Base-by-base conservation (phyloP, 2,797 vertebrate species). In the Gila robusta region DNA sequence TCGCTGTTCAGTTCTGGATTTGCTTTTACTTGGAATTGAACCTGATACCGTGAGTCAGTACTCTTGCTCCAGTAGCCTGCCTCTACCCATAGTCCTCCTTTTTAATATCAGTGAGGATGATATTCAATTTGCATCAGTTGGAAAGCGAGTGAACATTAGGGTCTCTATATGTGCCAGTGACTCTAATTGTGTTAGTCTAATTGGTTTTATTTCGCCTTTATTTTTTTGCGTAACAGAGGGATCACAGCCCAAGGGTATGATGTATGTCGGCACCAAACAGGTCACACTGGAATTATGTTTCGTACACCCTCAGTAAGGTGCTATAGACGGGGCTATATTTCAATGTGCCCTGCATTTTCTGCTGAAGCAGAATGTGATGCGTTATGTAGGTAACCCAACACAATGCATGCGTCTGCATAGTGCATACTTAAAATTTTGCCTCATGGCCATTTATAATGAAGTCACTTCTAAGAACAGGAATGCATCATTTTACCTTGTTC, bases 331-430 rank as follows among this genome's bases (percentile, higher is more conserved):
- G 91, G 91, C 92, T 91, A 89, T 91, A 92, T 94, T 94, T 93
- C 93, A 92, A 73, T 21, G 59, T 88, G 78, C 87, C 88, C 23
- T 85, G 39, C 66, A 54, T 87, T 92, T 93, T 92, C 88, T 92
- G 91, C 93, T 93, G 91, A 94, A 94, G 91, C 89, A 67, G 91
- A 93, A 86, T 87, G 83, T 87, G 87, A 89, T 90, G 91, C 86
- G 89, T 92, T 94, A 92, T 91, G 82, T 80, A 4, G 82, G 94
- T 94, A 95, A 95, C 93, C 89, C 90, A 90, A 96, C 93, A 92
- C 94, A 70, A 87, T 83, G 83, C 56, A 80, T 44, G 23, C 90
- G 90, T 91, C 90, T 94, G 93, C 93, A 91, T 80, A 83, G 91
- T 89, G 91, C 92, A 90, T 93, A 93, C 70, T 88, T 47, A 32